Evolutionary conservation across 1,140 invertebrate species (phyloP).

Genomic region (Contarinia nasturtii): DNA sequence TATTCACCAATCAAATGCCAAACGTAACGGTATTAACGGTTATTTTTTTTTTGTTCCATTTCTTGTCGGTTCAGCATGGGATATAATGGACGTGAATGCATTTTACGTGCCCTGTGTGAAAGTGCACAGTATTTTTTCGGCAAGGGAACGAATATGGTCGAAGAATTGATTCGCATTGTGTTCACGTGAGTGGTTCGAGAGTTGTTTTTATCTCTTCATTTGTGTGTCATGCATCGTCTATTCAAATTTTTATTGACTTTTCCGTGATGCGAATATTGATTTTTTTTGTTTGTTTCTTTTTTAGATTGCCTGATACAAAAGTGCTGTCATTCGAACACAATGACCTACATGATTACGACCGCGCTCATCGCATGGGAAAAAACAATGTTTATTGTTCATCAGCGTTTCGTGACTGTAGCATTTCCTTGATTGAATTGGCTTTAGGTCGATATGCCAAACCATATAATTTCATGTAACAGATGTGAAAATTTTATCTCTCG

Average conservation of each 20-base stretch:
- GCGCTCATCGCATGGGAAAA: conserved; percentile 32
- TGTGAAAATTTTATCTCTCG: neutral
- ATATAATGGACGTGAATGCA: conserved; percentile 40
- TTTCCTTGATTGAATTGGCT: conserved; percentile 51
- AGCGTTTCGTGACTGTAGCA: conserved; percentile 38
- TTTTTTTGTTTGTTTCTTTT: no score
- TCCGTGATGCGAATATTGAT: neutral
- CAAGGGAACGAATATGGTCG: conserved; percentile 39
- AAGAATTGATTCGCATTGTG: conserved; percentile 48
- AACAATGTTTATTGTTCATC: conserved; percentile 28
- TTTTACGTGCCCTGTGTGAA: conserved; percentile 47
- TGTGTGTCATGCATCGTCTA: no score
- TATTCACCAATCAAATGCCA: neutral
- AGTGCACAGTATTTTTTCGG: conserved; percentile 40
- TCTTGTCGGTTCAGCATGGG: conserved; percentile 35
- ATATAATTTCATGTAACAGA: conserved; percentile 13
- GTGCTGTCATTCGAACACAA: conserved; percentile 38
- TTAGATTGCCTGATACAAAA: conserved; percentile 39
- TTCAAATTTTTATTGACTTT: neutral
- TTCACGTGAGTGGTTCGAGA: conserved; percentile 8
- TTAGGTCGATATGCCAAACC: conserved; percentile 41
- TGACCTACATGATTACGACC: conserved; percentile 44
- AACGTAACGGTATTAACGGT: neutral
- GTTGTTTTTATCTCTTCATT: neutral
- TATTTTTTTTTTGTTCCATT: conserved; percentile 5